Evolutionary conservation across 2,797 vertebrate species (phyloP).

Genomic region (Hemibagrus guttatus): DNA sequence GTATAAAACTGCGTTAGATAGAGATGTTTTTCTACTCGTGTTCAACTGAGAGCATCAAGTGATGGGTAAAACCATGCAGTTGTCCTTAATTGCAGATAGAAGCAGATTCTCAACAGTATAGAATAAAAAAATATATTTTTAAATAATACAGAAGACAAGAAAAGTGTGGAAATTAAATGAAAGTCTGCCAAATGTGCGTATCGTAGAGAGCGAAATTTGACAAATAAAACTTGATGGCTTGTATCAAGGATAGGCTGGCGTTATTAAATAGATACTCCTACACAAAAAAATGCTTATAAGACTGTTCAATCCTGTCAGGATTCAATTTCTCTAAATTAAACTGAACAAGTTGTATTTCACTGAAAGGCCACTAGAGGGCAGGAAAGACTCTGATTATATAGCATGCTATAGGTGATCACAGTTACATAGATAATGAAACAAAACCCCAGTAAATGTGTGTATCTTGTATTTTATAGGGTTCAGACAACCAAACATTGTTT

Average conservation of each 20-base stretch:
- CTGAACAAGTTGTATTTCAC: neutral
- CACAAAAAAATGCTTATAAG: neutral
- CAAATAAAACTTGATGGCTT: neutral
- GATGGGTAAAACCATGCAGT: neutral
- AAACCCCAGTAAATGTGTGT: neutral
- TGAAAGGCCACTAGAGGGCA: neutral
- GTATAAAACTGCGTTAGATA: neutral
- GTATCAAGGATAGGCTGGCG: neutral
- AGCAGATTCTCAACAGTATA: neutral
- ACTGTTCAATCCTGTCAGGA: neutral
- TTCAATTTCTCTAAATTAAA: constrained; percentile 3
- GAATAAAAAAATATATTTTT: neutral
- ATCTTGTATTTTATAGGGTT: neutral
- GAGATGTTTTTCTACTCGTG: neutral
- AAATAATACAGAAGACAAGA: no score
- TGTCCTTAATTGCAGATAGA: neutral
- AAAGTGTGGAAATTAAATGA: neutral
- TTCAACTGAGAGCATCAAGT: neutral
- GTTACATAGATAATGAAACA: neutral
- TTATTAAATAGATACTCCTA: neutral
- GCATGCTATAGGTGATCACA: neutral
- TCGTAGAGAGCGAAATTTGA: neutral
- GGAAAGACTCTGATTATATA: neutral
- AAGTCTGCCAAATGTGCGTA: neutral
- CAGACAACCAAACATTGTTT: neutral